Base-by-base conservation (phyloP, 2,888 invertebrate genomes). In the Phortica okadai region DNA sequence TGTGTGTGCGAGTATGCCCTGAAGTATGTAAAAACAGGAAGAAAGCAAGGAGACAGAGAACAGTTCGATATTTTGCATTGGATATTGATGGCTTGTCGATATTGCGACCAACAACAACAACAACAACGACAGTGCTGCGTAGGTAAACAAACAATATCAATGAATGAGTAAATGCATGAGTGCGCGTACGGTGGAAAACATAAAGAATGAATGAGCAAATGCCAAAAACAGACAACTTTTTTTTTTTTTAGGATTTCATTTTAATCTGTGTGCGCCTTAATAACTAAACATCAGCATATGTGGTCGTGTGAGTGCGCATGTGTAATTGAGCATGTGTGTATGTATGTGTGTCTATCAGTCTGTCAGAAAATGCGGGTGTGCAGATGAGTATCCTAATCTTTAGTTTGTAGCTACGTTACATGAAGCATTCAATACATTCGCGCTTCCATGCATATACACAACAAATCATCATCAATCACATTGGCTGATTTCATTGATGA, bases 401-500 rank as follows among this genome's bases (percentile, higher is more conserved):
- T 81, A 83, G 79, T 76, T 77, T 78, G 87, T 87, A 85, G 87
- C 85, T 84, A 86, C 76, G 80, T 77, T 77, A 25, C 50, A 69
- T 76, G 33, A 33, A 33, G 33, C 33, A 75, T 45, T 69, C 62
- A 45, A 80, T 62, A 77, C 73, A 69, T 66, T 58, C 59, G 73
- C 56, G 73, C 50, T 69, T 58, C 56, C 58, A 64, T 33, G 50
- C 74, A 70, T 50, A 64, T 69, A 74, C 56, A 70, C 44, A 45
- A 59, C 75, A 67, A 83, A 83, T 83, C 76, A 88, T 88, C 87
- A 87, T 87, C 87, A 87, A 87, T 87, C 87, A 87, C 84, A 87
- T 82, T 85, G 70, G 82, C 82, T 87, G 85, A 87, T 87, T 87
- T 11, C 88, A 88, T 88, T 88, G 88, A 88, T 86, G 85, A 87